Base-by-base conservation (phyloP, 2,888 invertebrate species). In the Lutraria lutraria region DNA sequence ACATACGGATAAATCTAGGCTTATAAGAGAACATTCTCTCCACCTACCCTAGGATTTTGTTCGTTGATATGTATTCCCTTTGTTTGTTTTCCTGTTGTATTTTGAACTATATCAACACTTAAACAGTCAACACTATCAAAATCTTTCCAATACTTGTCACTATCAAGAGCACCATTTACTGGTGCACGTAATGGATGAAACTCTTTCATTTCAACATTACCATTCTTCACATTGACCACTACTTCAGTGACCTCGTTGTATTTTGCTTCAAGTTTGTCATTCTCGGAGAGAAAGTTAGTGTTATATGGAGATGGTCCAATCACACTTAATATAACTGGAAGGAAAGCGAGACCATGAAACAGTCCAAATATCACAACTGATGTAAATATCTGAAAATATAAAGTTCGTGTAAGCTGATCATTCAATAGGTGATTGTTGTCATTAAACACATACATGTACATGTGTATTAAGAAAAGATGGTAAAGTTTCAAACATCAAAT, bases 331-430 rank as follows among this genome's bases (percentile, higher is more conserved):
- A 98, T 97, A 31, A 98, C 98, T 0, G 98, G 98, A 90, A 98
- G 97, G 91, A 98, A 97, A 63, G 98, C 96, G 34, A 98, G 96
- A 19, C 98, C 98, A 96, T 98, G 98, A 96, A 98, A 98, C 31
- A 98, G 96, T 54, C 98, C 98, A 96, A 98, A 98, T 53, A 98
- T 84, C 88, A 98, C 98, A 0, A 98, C 98, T 90, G 98, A 97
- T 80, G 98, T 97, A 95, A 98, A 98, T 95, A 98, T 98, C 96
- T 96, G 92, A 54, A 93, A 93, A 43, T 31, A 53, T 13, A 53
- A 52, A 53, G 1, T 43, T 56, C 3, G 56, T 56, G 3, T 56
- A 16, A 56, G n/a, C n/a, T 56, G 12, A 56, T 43, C 43, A 43
- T 43, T 43, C 43, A 43, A 8, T 8, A 43, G 8, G 8, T 8